These are phyloP conservation scores for Periophthalmus magnuspinnatus DNA, from an alignment of 2,797 vertebrate species.

Conservation along the genomic window DNA sequence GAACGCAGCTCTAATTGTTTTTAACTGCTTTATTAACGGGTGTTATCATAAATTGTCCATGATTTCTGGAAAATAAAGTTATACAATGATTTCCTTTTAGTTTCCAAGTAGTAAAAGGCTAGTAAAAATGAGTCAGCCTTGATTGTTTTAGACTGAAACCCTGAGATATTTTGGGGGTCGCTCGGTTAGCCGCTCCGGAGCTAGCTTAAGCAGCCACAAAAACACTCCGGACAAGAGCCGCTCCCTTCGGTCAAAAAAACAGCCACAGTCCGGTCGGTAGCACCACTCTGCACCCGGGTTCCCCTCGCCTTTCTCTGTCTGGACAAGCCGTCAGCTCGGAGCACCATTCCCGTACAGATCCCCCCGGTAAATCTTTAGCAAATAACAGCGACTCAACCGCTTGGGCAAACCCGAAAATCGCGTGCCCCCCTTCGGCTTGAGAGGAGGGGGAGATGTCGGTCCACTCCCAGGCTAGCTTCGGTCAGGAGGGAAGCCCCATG, in stretches of 20 bases:
- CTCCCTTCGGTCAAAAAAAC: slow-evolving; percentile 55
- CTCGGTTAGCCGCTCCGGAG: slow-evolving; percentile 42
- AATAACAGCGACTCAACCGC: slow-evolving; percentile 29
- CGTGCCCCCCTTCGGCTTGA: slow-evolving; percentile 31
- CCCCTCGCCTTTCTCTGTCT: slow-evolving; percentile 70
- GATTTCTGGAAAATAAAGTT: slow-evolving; percentile 8
- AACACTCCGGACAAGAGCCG: slow-evolving; percentile 55
- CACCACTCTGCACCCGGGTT: slow-evolving; percentile 44
- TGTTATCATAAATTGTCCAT: slow-evolving; percentile 17
- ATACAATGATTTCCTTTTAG: neutral
- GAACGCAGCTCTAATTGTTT: neutral
- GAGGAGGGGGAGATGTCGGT: neutral
- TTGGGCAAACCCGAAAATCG: slow-evolving; percentile 34
- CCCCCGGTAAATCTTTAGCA: slow-evolving; percentile 38
- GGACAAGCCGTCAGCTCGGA: slow-evolving; percentile 52
- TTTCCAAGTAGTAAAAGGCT: slow-evolving; percentile 10
- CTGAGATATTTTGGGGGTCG: slow-evolving; percentile 56
- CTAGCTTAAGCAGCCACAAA: slow-evolving; percentile 66
- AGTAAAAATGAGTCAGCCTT: slow-evolving; percentile 23
- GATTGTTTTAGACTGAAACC: slow-evolving; percentile 30
- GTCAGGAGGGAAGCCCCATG: slow-evolving; percentile 42
- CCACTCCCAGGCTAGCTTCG: slow-evolving; percentile 40
- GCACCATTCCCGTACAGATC: slow-evolving; percentile 72
- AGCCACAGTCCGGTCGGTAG: slow-evolving; percentile 58
- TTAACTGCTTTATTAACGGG: neutral